These are phyloP conservation scores for Agonopterix heracliana DNA, from an alignment of 2,888 invertebrate genomes.

Conservation along the genomic window DNA sequence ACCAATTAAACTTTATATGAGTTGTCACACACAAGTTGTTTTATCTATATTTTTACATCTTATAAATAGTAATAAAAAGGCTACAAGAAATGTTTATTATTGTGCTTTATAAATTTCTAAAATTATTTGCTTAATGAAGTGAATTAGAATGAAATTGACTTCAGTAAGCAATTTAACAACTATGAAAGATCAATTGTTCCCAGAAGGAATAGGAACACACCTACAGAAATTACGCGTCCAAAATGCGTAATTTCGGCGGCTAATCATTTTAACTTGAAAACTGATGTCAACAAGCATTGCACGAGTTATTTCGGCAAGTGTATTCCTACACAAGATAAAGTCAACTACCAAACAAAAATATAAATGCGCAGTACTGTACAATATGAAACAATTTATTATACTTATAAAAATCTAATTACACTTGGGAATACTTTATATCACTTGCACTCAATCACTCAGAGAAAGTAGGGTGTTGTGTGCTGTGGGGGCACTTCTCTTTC, in stretches of 20 bases:
- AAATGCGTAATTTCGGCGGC: too few species aligned
- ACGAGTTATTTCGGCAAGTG: too few species aligned
- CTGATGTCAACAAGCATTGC: too few species aligned
- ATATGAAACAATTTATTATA: constrained; percentile 57
- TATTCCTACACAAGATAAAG: not conserved
- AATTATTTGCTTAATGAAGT: too few species aligned
- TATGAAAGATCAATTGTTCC: too few species aligned
- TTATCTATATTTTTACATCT: not conserved
- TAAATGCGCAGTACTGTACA: constrained; percentile 9
- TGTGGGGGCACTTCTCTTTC: constrained; percentile 95
- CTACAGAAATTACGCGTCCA: too few species aligned
- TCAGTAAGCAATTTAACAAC: too few species aligned
- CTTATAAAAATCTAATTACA: constrained; percentile 41
- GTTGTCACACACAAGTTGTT: constrained; percentile 5
- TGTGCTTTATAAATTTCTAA: too few species aligned
- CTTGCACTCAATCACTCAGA: constrained; percentile 74
- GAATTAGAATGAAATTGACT: too few species aligned
- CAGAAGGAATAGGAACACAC: too few species aligned
- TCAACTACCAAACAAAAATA: not conserved
- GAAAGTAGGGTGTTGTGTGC: constrained; percentile 97
- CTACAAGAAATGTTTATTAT: too few species aligned
- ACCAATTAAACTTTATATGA: constrained; percentile 6
- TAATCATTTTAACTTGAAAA: too few species aligned
- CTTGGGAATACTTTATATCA: constrained; percentile 42
- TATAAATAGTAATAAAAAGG: not conserved